Percentiles rank a stretch among this genome's conserved stretches.
Evolutionary conservation across 2,888 invertebrate genomes (phyloP).

Genomic region (Metopia argyrocephala): DNA sequence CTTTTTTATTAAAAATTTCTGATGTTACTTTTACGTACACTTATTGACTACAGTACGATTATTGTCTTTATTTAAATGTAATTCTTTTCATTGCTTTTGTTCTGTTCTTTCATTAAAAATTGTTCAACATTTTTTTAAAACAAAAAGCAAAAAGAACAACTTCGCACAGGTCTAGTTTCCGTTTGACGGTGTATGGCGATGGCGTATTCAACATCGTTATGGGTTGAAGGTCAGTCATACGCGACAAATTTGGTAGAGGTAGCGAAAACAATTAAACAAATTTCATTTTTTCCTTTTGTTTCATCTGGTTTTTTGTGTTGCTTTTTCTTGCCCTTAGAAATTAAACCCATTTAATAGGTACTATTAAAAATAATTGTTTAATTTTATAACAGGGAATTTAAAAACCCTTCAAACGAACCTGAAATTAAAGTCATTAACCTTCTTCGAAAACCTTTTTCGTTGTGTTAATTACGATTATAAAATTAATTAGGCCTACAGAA

Average conservation of each 20-base stretch:
- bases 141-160: no score
- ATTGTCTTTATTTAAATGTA: no score
- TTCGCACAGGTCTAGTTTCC: neutral
- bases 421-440: conserved; percentile 43
- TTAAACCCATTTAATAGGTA: neutral
- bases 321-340: neutral
- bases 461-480: neutral
- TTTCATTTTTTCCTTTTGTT: conserved; percentile 1
- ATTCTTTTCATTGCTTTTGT: no score
- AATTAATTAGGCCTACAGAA: conserved; percentile 43
- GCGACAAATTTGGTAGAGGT: conserved; percentile 43
- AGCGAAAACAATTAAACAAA: conserved; percentile 14
- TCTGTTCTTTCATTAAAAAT: neutral
- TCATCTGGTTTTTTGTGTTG: neutral
- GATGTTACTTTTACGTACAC: no score
- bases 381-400: neutral
- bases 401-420: neutral
- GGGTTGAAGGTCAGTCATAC: conserved; percentile 49
- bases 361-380: neutral
- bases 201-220: neutral
- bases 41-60: no score
- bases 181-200: neutral
- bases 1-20: no score
- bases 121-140: neutral
- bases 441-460: neutral